A percentile compares a stretch with the other conserved stretches of the same genome.
phyloP scores from a whole-genome alignment of 1,140 invertebrate genomes.

The Lasioglossum baleicum region DNA sequence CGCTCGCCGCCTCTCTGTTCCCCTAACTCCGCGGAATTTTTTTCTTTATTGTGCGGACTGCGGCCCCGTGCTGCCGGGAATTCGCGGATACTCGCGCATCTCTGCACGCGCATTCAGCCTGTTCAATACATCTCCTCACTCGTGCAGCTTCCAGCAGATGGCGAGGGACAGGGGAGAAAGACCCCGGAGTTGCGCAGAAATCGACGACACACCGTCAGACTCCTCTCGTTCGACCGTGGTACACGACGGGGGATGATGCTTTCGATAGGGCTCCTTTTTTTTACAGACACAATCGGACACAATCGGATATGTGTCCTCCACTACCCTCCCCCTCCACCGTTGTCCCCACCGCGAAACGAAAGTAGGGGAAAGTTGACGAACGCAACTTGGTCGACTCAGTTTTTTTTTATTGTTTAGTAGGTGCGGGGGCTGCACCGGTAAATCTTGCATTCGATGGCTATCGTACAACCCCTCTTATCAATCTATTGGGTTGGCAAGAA shows the following conservation, averaged over 20 bases:
- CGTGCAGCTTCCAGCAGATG: conserved; percentile 77
- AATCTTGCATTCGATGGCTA: too few species aligned
- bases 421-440: too few species aligned
- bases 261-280: conserved; percentile 8
- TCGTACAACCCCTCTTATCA: too few species aligned
- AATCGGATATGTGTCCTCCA: too few species aligned
- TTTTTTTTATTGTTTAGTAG: too few species aligned
- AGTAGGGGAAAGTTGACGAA: too few species aligned
- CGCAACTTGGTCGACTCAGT: too few species aligned
- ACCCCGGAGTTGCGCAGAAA: conserved; percentile 51
- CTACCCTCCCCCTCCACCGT: too few species aligned
- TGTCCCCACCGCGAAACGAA: too few species aligned
- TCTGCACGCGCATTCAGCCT: conserved; percentile 77
- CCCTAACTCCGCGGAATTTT: conserved; percentile 69
- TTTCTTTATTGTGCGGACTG: conserved; percentile 75
- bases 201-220: not conserved
- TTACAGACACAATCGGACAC: conserved; percentile 6
- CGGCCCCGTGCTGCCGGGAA: conserved; percentile 75
- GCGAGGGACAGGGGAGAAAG: conserved; percentile 60
- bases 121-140: conserved; percentile 78
- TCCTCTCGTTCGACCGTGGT: not conserved
- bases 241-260: not conserved
- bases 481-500: too few species aligned
- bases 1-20: conserved; percentile 35
- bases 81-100: conserved; percentile 78